Evolutionary conservation across 2,888 invertebrate genomes (phyloP).

Genomic region (Priocnemis perturbator): DNA sequence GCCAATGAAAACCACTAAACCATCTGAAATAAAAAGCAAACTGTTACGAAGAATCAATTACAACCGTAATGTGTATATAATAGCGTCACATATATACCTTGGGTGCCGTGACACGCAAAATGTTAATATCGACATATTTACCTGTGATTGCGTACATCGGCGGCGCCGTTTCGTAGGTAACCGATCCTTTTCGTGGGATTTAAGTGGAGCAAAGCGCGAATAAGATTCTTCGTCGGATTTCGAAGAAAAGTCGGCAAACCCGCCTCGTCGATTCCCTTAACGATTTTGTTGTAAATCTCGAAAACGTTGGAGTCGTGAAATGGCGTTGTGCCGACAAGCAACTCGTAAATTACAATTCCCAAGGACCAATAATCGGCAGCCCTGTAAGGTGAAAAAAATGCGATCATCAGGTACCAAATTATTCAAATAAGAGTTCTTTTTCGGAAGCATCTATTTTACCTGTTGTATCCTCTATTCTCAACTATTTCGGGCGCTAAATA

Average conservation of each 20-base stretch:
- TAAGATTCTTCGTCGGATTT: constrained; percentile 85
- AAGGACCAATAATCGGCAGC: constrained; percentile 96
- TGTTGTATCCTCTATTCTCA: constrained; percentile 86
- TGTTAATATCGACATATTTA: constrained; percentile 69
- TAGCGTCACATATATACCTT: too few species aligned
- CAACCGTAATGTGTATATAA: too few species aligned
- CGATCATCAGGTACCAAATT: constrained; percentile 4
- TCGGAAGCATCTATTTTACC: constrained; percentile 69
- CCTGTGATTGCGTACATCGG: constrained; percentile 89
- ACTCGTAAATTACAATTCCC: constrained; percentile 90
- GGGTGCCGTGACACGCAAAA: too few species aligned
- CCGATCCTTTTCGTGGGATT: constrained; percentile 92
- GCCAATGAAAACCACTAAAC: constrained; percentile 95
- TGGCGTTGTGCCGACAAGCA: constrained; percentile 90
- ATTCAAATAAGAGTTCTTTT: constrained; percentile 5
- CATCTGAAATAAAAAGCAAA: constrained; percentile 78
- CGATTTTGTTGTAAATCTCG: constrained; percentile 92
- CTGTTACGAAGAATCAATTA: too few species aligned
- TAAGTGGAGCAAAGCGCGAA: constrained; percentile 88
- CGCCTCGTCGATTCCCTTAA: constrained; percentile 91
- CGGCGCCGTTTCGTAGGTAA: constrained; percentile 88
- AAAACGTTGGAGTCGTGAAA: constrained; percentile 92
- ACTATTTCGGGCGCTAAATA: constrained; percentile 94
- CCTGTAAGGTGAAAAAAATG: constrained; percentile 41
- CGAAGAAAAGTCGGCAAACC: constrained; percentile 87